phyloP scores from a whole-genome alignment of 2,888 invertebrate genomes.

The Acanthoscelides obtectus region DNA sequence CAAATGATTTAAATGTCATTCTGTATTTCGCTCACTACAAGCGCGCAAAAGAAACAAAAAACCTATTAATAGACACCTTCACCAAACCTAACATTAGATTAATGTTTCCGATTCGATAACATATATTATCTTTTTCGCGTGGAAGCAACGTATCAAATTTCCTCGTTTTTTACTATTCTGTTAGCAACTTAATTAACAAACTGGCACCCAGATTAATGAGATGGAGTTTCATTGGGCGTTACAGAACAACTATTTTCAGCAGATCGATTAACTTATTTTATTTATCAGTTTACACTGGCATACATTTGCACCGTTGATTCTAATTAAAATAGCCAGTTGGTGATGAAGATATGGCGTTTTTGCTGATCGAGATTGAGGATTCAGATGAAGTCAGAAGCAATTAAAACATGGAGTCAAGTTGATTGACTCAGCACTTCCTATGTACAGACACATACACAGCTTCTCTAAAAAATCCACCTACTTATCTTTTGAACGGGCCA shows the following conservation, averaged over 20 bases:
- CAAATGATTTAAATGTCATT: not conserved
- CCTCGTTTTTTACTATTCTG: not conserved
- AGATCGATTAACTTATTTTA: not conserved
- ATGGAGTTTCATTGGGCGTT: not conserved
- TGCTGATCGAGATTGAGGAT: not conserved
- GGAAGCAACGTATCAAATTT: not conserved
- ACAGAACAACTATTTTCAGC: not conserved
- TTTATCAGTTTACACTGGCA: not conserved
- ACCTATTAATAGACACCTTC: not conserved
- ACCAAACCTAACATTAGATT: not conserved
- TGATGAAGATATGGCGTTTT: not conserved
- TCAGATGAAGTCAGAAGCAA: not conserved
- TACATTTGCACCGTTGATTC: not conserved
- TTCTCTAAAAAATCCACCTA: no score
- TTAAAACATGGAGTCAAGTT: no score
- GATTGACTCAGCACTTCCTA: no score
- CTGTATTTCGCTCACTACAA: not conserved
- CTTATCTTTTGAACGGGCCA: no score
- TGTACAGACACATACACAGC: no score
- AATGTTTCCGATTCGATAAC: not conserved
- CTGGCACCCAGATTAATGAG: not conserved
- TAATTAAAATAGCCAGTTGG: not conserved
- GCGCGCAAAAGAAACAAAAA: not conserved
- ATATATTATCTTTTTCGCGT: not conserved
- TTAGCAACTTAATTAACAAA: not conserved